A percentile compares a stretch with the other conserved stretches of the same genome.
These are phyloP conservation scores for Coenobita brevimanus DNA, from an alignment of 1,140 invertebrate genomes.

Conservation along the genomic window DNA sequence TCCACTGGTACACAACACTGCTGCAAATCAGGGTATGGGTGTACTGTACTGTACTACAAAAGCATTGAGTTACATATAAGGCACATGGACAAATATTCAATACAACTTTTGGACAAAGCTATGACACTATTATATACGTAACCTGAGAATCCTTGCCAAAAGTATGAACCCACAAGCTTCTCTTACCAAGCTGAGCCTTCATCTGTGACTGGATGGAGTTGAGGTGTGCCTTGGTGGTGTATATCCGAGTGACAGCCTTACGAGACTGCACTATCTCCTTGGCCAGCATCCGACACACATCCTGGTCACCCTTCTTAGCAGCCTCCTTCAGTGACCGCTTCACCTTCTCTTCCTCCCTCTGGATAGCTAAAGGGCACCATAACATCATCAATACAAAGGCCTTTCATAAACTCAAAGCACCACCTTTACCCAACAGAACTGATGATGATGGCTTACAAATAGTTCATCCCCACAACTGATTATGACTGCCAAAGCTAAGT, in stretches of 20 bases:
- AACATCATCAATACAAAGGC: constrained; percentile 9
- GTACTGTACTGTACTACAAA: too few species aligned
- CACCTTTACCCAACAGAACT: constrained; percentile 29
- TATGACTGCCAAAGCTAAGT: too few species aligned
- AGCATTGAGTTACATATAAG: too few species aligned
- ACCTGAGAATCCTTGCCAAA: neutral
- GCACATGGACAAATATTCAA: too few species aligned
- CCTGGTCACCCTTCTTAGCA: constrained; percentile 95
- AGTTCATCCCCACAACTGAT: too few species aligned
- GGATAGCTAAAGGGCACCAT: constrained; percentile 81
- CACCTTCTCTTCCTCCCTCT: constrained; percentile 97
- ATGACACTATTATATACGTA: too few species aligned
- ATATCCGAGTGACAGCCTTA: constrained; percentile 92
- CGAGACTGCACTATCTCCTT: constrained; percentile 95
- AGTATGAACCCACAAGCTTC: neutral
- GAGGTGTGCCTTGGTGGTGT: constrained; percentile 97
- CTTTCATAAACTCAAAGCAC: constrained; percentile 38
- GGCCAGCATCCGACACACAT: constrained; percentile 94
- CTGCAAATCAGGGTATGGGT: too few species aligned
- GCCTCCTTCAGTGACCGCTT: constrained; percentile 95
- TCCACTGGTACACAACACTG: too few species aligned
- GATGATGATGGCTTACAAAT: too few species aligned
- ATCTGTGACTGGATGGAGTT: constrained; percentile 98
- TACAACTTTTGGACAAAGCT: too few species aligned
- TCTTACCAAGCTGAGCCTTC: constrained; percentile 95